These are phyloP conservation scores for Glareola pratincola DNA, from an alignment of 2,113 vertebrate species.

Conservation along the genomic window DNA sequence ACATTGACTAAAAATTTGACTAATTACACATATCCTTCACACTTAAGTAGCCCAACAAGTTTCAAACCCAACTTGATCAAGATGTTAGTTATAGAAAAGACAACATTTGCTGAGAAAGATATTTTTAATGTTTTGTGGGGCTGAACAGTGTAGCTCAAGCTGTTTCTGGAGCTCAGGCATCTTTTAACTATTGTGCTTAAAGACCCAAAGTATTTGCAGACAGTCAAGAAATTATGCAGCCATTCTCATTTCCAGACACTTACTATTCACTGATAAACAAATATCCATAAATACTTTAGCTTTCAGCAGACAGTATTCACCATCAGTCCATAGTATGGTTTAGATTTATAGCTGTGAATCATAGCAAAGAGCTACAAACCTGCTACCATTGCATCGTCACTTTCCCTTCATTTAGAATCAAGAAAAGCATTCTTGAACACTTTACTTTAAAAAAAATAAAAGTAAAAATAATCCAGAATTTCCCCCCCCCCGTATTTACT, in stretches of 20 bases:
- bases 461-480: no score
- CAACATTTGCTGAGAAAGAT: neutral
- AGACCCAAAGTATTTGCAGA: neutral
- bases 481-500: neutral
- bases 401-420: neutral
- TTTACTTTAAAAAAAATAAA: neutral
- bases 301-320: neutral
- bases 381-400: neutral
- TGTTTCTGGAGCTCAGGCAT: neutral
- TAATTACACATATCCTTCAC: neutral
- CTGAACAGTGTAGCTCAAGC: neutral
- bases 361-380: neutral
- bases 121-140: neutral
- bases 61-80: neutral
- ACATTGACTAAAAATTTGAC: neutral
- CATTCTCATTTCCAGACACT: neutral
- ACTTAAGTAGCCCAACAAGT: neutral
- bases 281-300: neutral
- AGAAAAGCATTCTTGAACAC: neutral
- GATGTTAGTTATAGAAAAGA: neutral
- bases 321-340: neutral
- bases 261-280: neutral
- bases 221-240: neutral
- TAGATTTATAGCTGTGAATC: neutral
- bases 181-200: neutral